A percentile compares a stretch with the other conserved stretches of the same genome.
phyloP scores from a whole-genome alignment of 92 coral and sea anemone genomes.

The Porites evermanni region DNA sequence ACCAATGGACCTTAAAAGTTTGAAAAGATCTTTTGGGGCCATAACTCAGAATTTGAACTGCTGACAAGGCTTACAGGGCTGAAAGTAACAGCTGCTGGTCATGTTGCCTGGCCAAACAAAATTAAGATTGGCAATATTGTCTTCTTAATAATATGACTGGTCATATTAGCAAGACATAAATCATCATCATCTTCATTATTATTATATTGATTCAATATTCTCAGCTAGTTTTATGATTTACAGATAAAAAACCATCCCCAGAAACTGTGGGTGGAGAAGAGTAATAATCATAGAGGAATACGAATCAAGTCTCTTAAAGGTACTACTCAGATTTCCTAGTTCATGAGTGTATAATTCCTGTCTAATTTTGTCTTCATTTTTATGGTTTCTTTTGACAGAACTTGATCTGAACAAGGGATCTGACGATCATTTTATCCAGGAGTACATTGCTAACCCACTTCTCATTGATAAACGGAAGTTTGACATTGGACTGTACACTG shows the following conservation, averaged over 20 bases:
- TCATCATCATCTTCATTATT: background rate
- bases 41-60: too few relatives aligned
- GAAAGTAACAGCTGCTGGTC: too few relatives aligned
- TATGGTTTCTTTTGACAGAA: constrained; percentile 51
- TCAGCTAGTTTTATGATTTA: background rate
- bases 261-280: constrained; percentile 96
- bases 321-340: background rate
- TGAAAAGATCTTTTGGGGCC: too few relatives aligned
- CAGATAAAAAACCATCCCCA: constrained; percentile 80
- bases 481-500: constrained; percentile 95
- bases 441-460: constrained; percentile 88
- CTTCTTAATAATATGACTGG: background rate
- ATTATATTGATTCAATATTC: background rate
- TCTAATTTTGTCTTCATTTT: background rate
- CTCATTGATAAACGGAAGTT: constrained; percentile 87
- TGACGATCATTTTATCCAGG: constrained; percentile 84
- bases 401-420: constrained; percentile 74
- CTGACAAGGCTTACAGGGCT: too few relatives aligned
- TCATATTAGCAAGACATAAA: background rate
- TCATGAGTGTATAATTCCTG: too few relatives aligned
- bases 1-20: too few relatives aligned
- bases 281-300: constrained; percentile 93
- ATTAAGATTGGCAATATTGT: too few relatives aligned
- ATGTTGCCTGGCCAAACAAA: too few relatives aligned
- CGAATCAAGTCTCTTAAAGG: constrained; percentile 86